A percentile compares a stretch with the other conserved stretches of the same genome.
These are phyloP conservation scores for Pithys albifrons DNA, from an alignment of 2,113 vertebrate species.

Conservation along the genomic window DNA sequence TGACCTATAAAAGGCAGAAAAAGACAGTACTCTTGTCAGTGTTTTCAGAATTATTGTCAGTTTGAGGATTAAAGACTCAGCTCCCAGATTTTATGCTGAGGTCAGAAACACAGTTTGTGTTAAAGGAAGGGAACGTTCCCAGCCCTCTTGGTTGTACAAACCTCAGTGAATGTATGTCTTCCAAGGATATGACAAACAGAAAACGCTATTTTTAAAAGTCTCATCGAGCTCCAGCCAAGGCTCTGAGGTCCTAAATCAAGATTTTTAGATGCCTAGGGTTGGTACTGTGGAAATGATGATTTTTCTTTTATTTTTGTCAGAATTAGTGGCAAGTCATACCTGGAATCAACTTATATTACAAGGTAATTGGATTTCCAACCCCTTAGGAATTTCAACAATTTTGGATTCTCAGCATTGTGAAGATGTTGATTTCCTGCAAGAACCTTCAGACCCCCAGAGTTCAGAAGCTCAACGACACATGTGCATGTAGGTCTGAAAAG, in stretches of 20 bases:
- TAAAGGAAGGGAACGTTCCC: neutral
- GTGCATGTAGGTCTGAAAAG: neutral
- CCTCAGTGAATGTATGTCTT: neutral
- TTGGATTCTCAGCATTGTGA: neutral
- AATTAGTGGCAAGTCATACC: neutral
- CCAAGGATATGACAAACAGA: neutral
- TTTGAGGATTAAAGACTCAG: neutral
- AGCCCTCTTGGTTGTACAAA: neutral
- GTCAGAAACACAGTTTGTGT: fast-evolving
- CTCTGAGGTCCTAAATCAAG: neutral
- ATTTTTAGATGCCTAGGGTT: neutral
- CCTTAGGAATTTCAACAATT: neutral
- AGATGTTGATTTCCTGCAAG: neutral
- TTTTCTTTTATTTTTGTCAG: neutral
- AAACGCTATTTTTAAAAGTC: neutral
- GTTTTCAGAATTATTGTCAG: neutral
- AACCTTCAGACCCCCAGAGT: neutral
- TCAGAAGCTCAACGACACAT: neutral
- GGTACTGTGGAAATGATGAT: fast-evolving
- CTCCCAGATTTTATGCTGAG: neutral
- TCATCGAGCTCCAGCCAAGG: fast-evolving
- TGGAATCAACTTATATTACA: neutral
- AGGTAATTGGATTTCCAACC: neutral
- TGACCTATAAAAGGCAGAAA: neutral
- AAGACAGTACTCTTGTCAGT: neutral